phyloP scores from a whole-genome alignment of 2,888 invertebrate species.

The Scaptomyza caliginosa region DNA sequence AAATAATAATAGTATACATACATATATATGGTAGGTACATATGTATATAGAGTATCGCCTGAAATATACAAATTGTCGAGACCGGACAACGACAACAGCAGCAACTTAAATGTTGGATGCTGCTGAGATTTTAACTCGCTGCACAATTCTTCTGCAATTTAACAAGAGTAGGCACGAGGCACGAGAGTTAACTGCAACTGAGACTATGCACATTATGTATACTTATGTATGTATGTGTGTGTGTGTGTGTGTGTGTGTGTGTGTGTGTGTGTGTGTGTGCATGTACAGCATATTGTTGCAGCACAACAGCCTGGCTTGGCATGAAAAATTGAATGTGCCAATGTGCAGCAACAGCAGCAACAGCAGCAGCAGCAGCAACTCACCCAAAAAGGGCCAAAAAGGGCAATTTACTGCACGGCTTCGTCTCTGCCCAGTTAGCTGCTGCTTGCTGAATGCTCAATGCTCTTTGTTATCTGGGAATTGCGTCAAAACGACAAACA shows the following conservation, averaged over 20 bases:
- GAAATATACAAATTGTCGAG: conserved; percentile 73
- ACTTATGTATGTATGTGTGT: conserved; percentile 15
- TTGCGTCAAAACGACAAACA: conserved; percentile 29
- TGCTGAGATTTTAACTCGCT: conserved; percentile 48
- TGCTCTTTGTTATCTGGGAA: conserved; percentile 23
- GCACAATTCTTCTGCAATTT: conserved; percentile 60
- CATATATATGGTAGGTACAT: conserved; percentile 7
- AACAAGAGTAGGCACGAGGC: conserved; percentile 33
- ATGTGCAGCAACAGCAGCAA: conserved; percentile 12
- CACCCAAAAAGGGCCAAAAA: not conserved
- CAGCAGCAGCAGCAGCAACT: conserved; percentile 5
- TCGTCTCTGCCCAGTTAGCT: conserved; percentile 1
- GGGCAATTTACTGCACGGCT: not conserved
- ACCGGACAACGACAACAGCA: conserved; percentile 48
- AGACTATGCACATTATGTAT: conserved; percentile 25
- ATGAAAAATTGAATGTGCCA: conserved; percentile 76
- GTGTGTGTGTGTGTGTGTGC: conserved; percentile 10
- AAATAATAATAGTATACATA: conserved; percentile 59
- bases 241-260: conserved; percentile 5
- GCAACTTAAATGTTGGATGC: conserved; percentile 20
- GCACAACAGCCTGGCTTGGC: conserved; percentile 74
- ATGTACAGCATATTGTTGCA: conserved; percentile 61
- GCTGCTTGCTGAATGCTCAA: conserved; percentile 11
- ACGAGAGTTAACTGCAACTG: conserved; percentile 23
- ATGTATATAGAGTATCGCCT: conserved; percentile 14